Base-by-base conservation (phyloP, 1,140 invertebrate species). In the Pseudomyrmex dendroicus region DNA sequence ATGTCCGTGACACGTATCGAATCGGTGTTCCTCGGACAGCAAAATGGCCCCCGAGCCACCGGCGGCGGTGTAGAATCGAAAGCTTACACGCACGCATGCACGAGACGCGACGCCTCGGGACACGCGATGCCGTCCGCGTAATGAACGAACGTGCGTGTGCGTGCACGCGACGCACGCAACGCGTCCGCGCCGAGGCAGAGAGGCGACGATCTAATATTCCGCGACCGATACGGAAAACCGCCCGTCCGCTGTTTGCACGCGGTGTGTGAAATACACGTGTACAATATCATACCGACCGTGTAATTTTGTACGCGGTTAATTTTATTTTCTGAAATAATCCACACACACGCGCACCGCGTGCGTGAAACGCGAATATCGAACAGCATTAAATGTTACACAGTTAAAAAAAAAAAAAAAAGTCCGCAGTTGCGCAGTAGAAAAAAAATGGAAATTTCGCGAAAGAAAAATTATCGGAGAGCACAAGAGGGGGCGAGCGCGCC, bases 1-100 rank as follows among this genome's bases (percentile, higher is more conserved):
- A 73, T 66, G 80, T 74, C 25, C 82, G 63, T 63, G 76, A 87
- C 85, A 84, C 70, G 83, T 76, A 87, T 87, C 82, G 84, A 76
- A 73, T 84, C 85, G 82, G 84, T 89, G 83, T 88, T 88, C 54
- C 82, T 83, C 70, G 86, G 85, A 89, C 89, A 91, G 91, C 90
- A 93, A 93, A 92, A 93, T 92, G 92, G 92, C 91, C 90, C 88
- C 92, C 87, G 82, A 80, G 56, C 85, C 25, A 67, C 56, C 73
- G 86, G 15, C 48, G 35, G 35, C 35, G 35, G 35, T 35, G 73
- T 52, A 66, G 73, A 76, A 52, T 63, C 62, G 76, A 80, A 88
- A 86, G 86, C 74, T 89, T 68, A 56, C 86, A 84, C 86, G 72
- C 64, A 82, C 57, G 56, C 78, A 73, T 22, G 56, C 66, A 72